Evolutionary conservation across 35 echinoderm and acorn worm species (phyloP), one percentile per base, ranked within the genome.

Genomic region (Chiridota heheva): DNA sequence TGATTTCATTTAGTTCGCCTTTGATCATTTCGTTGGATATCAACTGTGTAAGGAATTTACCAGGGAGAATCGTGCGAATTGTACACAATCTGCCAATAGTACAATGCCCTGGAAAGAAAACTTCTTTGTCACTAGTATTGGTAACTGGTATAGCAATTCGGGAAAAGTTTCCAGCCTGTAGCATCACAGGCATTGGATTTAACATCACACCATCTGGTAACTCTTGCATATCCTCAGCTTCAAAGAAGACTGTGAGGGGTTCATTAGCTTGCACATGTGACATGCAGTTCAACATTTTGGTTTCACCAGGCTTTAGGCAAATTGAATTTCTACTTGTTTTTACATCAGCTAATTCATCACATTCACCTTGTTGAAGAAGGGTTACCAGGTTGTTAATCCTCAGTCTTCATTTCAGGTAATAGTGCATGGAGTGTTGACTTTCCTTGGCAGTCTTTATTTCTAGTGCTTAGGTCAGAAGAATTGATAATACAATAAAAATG

Each of bases 91-190:
- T 22, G 12, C 70, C 70, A 18, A 68, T 37, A 35, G 31, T 37
- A 15, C 43, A 5, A 26, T 34, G 70, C 4, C 70, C n/a, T 16
- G 40, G 70, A 17, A 73, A 27, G 3, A 44, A 17, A 13, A 76
- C 31, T 42, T 76, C 43, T 36, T 44, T 53, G 7, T 7, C 8
- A 56, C 44, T 57, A 17, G 35, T 49, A 22, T 76, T 76, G 7
- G 72, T 57, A 7, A 76, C 72, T 49, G 72, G 72, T 7, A 76
- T 31, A 16, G 49, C 72, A 29, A 76, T 13, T 8, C 17, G 44
- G 13, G 22, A 76, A 34, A 7, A 76, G 31, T 56, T 76, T 30
- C 72, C 72, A 15, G 44, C 44, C 10, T 76, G 49, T 20, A 76
- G 5, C 2, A 12, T 76, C 44, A 76, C 72, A 7, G 29, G 72